These are phyloP conservation scores for Gymnoscopelus braueri DNA, from an alignment of 2,797 vertebrate species.

Conservation along the genomic window DNA sequence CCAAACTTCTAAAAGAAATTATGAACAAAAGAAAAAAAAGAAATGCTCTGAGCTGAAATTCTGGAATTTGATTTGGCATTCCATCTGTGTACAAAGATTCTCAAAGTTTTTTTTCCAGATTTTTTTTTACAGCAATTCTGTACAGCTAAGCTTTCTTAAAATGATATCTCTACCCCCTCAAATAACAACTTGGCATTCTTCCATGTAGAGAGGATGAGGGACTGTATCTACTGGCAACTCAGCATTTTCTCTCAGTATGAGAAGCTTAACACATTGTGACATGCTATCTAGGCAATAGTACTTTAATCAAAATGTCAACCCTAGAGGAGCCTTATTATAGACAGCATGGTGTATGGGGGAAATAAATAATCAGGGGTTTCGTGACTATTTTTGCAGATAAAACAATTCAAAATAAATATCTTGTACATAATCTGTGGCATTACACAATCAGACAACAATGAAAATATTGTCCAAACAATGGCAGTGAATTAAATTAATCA, in stretches of 20 bases:
- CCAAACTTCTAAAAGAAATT: no score
- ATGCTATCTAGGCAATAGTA: background rate
- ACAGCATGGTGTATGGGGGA: no score
- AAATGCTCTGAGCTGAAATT: background rate
- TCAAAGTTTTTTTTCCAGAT: background rate
- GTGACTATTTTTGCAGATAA: slow-evolving; percentile 1
- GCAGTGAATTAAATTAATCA: slow-evolving; percentile 41
- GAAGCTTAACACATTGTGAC: slow-evolving; percentile 25
- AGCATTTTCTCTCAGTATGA: background rate
- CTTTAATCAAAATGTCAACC: slow-evolving; percentile 13
- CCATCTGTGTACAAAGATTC: slow-evolving; percentile 9
- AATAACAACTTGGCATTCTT: slow-evolving; percentile 10
- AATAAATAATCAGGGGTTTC: no score
- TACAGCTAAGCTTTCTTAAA: background rate
- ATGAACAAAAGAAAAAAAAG: no score
- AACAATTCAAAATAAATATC: background rate
- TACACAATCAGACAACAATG: slow-evolving; percentile 25
- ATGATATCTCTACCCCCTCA: background rate
- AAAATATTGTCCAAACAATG: slow-evolving; percentile 17
- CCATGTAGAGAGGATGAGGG: slow-evolving; percentile 1
- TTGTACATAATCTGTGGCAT: slow-evolving; percentile 1
- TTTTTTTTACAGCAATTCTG: slow-evolving; percentile 1
- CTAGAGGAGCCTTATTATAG: no score
- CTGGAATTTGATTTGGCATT: background rate
- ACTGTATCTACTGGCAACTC: slow-evolving; percentile 20